Evolutionary conservation across 53 echinoderm and acorn worm genomes (phyloP), one percentile per base, ranked within the genome.

Genomic region (Pentamera pediparva): DNA sequence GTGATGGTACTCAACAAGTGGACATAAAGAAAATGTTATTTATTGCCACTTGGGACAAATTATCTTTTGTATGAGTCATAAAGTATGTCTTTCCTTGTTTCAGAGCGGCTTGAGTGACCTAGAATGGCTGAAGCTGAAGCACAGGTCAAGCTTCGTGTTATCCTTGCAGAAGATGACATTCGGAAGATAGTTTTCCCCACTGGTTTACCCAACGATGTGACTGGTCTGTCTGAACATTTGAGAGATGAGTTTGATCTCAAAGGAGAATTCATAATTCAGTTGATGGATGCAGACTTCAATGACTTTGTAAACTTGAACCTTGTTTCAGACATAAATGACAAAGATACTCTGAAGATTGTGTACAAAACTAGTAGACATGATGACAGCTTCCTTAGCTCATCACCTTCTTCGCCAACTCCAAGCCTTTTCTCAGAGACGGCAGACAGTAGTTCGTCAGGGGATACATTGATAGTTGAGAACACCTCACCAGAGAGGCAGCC

Each of bases 221-320:
- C 24, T 67, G 67, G 65, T n/a, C 79, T 78, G 2, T 3, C 13
- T 34, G 59, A 79, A 49, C 55, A 7, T 12, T 31, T 79, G n/a
- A 53, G 35, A 21, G 34, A 24, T 19, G 24, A 70, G 34, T 79
- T 69, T 79, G 22, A 26, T 32, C 35, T 79, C 5, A 1, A 13
- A 6, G 56, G 51, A 30, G 56, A 70, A 2, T 79, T 79, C 32
- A 79, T 22, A 19, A 56, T 79, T 39, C 80, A 70, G 13, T 70
- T 56, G 41, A 45, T 70, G 37, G 80, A 79, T 47, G 57, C 58
- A 10, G 80, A 79, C 58, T 70, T 79, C 31, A 38, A 79, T n/a
- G 32, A 52, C 35, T 79, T 79, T 39, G 37, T 53, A 9, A 79
- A 70, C 56, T 35, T 79, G 32, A 36, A 53, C 22, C 41, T 41